Evolutionary conservation across 1,140 invertebrate genomes (phyloP).

Genomic region (Drosophila kanapiae): DNA sequence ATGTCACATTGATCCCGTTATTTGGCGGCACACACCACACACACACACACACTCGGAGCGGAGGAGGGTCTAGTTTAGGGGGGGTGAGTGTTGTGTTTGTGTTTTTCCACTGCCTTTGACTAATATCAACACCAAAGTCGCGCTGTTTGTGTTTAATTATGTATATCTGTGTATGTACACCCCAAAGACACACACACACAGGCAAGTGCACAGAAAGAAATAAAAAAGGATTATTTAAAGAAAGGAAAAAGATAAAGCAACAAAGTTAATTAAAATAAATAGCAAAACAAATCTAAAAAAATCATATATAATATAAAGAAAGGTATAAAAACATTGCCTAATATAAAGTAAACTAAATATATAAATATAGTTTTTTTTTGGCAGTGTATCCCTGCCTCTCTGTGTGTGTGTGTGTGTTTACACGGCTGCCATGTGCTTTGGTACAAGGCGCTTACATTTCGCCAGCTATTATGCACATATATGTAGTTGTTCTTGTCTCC

Average conservation of each 20-base stretch:
- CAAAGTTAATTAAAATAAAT: too few relatives aligned
- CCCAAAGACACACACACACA: neutral
- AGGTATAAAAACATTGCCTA: too few relatives aligned
- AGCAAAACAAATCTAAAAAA: too few relatives aligned
- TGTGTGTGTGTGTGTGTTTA: conserved; percentile 41
- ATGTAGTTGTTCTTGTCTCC: conserved; percentile 11
- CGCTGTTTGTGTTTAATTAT: conserved; percentile 78
- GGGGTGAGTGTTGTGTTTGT: conserved; percentile 20
- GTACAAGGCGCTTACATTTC: conserved; percentile 65
- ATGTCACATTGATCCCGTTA: conserved; percentile 70
- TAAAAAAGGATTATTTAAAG: neutral
- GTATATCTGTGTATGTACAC: conserved; percentile 40
- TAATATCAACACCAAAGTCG: conserved; percentile 44
- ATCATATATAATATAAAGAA: neutral
- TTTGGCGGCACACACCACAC: conserved; percentile 28
- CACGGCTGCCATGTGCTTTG: conserved; percentile 57
- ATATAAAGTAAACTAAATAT: too few relatives aligned
- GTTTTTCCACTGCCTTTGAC: conserved; percentile 38
- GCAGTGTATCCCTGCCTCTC: neutral
- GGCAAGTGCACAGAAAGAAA: neutral
- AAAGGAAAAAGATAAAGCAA: too few relatives aligned
- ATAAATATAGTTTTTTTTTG: neutral
- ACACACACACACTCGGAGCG: neutral
- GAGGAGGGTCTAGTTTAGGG: neutral
- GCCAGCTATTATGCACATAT: conserved; percentile 13